phyloP scores from a whole-genome alignment of 2,113 vertebrate species.

The Boleophthalmus pectinirostris region DNA sequence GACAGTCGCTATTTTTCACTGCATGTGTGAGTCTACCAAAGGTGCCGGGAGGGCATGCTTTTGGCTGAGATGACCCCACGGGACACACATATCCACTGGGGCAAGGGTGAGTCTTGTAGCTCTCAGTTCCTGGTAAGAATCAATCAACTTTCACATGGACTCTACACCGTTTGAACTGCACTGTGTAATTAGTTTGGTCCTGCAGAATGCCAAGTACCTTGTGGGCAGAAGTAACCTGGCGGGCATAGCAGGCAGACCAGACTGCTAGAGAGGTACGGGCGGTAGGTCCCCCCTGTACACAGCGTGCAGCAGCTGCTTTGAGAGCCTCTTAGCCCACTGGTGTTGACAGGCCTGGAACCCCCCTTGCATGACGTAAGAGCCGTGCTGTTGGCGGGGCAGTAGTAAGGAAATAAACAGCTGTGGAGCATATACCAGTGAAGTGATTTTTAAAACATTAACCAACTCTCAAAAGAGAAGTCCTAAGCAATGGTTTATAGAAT shows the following conservation, averaged over 20 bases:
- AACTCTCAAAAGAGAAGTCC: neutral
- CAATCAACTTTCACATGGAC: neutral
- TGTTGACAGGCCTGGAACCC: conserved; percentile 82
- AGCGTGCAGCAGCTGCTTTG: conserved; percentile 77
- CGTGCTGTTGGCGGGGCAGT: conserved; percentile 84
- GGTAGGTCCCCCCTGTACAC: conserved; percentile 84
- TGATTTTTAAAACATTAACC: conserved; percentile 49
- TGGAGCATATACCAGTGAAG: conserved; percentile 26
- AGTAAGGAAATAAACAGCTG: conserved; percentile 88
- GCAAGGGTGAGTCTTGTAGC: conserved; percentile 78
- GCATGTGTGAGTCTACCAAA: conserved; percentile 74
- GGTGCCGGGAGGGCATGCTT: conserved; percentile 84
- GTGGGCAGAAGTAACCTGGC: conserved; percentile 83
- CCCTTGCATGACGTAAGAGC: conserved; percentile 75
- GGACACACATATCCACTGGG: conserved; percentile 84
- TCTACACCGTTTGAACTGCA: neutral
- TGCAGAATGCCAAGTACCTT: conserved; percentile 67
- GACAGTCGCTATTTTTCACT: conserved; percentile 71
- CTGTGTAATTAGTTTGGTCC: neutral
- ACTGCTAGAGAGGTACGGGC: conserved; percentile 43
- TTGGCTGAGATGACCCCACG: conserved; percentile 64
- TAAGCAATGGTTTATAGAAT: conserved; percentile 10
- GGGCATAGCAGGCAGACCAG: conserved; percentile 84
- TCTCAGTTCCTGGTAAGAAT: conserved; percentile 75
- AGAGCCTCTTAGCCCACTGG: conserved; percentile 78